Conservation (phyloP, 2,797 vertebrate genomes). For the Crocodylus rhombifer region DNA sequence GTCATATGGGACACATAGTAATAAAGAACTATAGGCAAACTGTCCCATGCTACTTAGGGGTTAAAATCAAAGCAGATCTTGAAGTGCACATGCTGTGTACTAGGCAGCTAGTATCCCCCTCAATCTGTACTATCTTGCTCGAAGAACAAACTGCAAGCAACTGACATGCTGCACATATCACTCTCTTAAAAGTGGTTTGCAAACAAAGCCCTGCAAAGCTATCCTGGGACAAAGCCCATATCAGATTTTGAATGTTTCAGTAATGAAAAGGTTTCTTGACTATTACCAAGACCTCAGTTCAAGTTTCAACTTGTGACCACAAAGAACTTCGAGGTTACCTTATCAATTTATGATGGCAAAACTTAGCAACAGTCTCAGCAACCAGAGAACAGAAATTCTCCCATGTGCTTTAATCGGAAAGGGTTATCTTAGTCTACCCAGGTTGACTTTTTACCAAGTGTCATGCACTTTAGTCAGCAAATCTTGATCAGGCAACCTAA, state of each 20-base stretch:
- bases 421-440: not conserved
- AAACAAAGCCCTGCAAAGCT: too few species aligned
- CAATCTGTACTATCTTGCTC: not conserved
- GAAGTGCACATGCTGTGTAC: not conserved
- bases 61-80: not conserved
- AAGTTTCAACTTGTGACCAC: not conserved
- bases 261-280: not conserved
- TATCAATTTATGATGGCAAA: not conserved
- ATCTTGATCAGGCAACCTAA: not conserved
- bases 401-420: not conserved
- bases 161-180: too few species aligned
- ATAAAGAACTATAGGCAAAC: not conserved
- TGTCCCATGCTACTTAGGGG: not conserved
- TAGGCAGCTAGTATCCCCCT: not conserved
- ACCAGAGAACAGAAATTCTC: not conserved
- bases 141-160: too few species aligned
- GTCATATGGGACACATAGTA: not conserved
- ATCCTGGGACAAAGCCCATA: not conserved
- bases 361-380: not conserved
- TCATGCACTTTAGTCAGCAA: not conserved
- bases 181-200: too few species aligned
- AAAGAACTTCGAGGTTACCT: not conserved
- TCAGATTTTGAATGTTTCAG: not conserved
- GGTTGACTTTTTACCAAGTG: not conserved
- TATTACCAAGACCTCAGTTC: not conserved